A percentile compares a stretch with the other conserved stretches of the same genome.
Conservation (phyloP, 2,797 vertebrate genomes). For the Periophthalmus magnuspinnatus region DNA sequence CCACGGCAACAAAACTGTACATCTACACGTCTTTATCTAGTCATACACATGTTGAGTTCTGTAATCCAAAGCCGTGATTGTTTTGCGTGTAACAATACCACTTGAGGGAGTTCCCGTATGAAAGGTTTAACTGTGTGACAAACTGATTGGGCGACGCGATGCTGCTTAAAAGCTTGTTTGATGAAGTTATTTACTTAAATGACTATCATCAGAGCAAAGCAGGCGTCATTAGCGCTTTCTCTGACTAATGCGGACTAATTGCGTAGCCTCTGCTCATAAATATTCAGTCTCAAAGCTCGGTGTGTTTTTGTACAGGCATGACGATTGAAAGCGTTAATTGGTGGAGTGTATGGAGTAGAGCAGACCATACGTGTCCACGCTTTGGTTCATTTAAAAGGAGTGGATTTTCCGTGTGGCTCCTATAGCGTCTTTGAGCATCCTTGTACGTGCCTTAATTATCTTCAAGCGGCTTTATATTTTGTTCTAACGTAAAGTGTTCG, state of each 20-base stretch:
- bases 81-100: slow-evolving; percentile 12
- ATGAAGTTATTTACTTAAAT: slow-evolving; percentile 68
- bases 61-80: neutral
- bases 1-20: neutral
- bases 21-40: neutral
- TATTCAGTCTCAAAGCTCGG: slow-evolving; percentile 55
- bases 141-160: slow-evolving; percentile 1
- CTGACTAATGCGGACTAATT: slow-evolving; percentile 63
- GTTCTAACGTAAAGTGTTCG: neutral
- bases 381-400: slow-evolving; percentile 17
- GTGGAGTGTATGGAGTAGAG: slow-evolving; percentile 28
- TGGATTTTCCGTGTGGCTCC: slow-evolving; percentile 7
- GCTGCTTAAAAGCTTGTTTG: slow-evolving; percentile 40
- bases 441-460: slow-evolving; percentile 42
- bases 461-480: slow-evolving; percentile 32
- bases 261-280: slow-evolving; percentile 47
- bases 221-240: slow-evolving; percentile 60
- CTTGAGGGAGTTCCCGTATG: neutral
- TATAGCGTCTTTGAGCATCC: slow-evolving; percentile 31
- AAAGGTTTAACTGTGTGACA: slow-evolving; percentile 1
- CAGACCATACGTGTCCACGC: slow-evolving; percentile 12
- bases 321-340: slow-evolving; percentile 51
- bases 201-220: slow-evolving; percentile 60
- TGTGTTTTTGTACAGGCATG: slow-evolving; percentile 32
- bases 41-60: neutral